These are phyloP conservation scores for Tenualosa ilisha DNA, from an alignment of 2,797 vertebrate genomes.

Conservation along the genomic window DNA sequence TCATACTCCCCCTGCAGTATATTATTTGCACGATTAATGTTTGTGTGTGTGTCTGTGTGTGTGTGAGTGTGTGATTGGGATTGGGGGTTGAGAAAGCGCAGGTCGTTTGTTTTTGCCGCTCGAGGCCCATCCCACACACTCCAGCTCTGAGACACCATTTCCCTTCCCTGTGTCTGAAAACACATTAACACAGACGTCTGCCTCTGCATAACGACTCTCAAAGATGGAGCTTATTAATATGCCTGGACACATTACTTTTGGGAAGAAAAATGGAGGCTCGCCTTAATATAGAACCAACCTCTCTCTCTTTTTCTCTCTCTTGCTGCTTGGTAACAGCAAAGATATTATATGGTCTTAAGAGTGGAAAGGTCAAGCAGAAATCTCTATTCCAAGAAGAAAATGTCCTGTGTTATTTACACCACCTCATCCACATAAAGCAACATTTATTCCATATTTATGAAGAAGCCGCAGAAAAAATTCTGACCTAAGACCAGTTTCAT, in stretches of 20 bases:
- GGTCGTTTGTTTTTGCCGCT: not conserved
- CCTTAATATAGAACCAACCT: constrained; percentile 31
- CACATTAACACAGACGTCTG: constrained; percentile 13
- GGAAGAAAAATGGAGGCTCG: constrained; percentile 23
- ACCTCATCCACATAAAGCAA: not conserved
- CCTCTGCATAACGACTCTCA: not conserved
- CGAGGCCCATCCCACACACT: not conserved
- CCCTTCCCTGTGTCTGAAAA: not conserved
- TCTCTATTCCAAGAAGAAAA: not conserved
- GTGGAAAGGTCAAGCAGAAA: not conserved
- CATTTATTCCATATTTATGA: not conserved
- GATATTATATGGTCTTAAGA: not conserved
- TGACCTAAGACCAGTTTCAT: not conserved
- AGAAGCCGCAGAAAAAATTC: not conserved
- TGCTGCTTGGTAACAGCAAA: not conserved
- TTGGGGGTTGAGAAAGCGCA: not conserved
- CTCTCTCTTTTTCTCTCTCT: not conserved
- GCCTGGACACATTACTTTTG: not conserved
- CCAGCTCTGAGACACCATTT: constrained; percentile 15
- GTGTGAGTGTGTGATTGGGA: not conserved
- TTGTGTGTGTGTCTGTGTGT: not conserved
- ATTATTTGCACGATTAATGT: no score
- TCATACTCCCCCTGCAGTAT: no score
- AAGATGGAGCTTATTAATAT: not conserved
- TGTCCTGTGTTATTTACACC: not conserved